Conservation (phyloP, 2,113 vertebrate genomes). For the Halichoerus grypus region DNA sequence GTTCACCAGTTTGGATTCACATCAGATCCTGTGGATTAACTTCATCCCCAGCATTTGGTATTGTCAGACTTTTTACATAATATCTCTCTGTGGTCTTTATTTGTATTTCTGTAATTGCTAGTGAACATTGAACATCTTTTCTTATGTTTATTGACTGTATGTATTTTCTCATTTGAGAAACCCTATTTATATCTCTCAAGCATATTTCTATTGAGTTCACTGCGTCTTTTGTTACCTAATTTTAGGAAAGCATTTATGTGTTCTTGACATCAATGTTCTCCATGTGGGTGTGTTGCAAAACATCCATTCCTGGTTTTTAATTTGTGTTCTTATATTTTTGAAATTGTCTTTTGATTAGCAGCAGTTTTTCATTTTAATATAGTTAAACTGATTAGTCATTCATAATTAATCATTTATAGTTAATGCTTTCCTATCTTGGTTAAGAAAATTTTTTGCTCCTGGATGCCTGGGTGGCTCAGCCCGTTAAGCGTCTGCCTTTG, state of each 20-base stretch:
- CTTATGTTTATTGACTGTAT: background rate
- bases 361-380: background rate
- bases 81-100: background rate
- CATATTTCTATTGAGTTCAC: background rate
- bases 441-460: background rate
- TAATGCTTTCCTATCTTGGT: background rate
- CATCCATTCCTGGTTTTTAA: constrained; percentile 9
- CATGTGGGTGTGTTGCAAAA: background rate
- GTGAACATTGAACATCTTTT: background rate
- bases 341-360: background rate
- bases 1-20: background rate
- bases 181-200: background rate
- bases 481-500: too few relatives aligned
- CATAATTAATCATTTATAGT: background rate
- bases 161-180: background rate
- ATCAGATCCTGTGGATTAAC: background rate
- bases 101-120: background rate
- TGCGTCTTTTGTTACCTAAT: background rate
- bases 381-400: background rate
- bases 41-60: background rate
- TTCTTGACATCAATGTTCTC: background rate
- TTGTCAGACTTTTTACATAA: background rate
- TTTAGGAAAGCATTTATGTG: background rate
- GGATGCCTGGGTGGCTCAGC: too few relatives aligned
- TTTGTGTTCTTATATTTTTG: background rate